Base-by-base conservation (phyloP, 1,140 invertebrate genomes). In the Campoletis sonorensis region DNA sequence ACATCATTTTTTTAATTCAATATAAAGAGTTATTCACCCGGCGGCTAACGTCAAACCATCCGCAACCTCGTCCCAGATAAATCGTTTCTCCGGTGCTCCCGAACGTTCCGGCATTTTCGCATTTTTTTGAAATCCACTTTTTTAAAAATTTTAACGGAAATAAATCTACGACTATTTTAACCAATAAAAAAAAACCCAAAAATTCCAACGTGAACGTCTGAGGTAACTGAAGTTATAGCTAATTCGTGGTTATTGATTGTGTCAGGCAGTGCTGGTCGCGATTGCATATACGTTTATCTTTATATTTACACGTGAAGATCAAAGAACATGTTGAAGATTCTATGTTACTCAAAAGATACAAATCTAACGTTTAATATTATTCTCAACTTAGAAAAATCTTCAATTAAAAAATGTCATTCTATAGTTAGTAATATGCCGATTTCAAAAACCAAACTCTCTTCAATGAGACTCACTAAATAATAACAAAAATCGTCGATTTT, bases 221-320 rank as follows among this genome's bases (percentile, higher is more conserved):
- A 30, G 73, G 54, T 68, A 68, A 21, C 77, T 84, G 82, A 84
- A 83, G 84, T 83, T 81, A 54, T 77, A 79, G 79, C 73, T 81
- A 61, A 81, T 79, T 79, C 79, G 51, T 68, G 81, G 2, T 77
- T 84, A 84, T 83, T 84, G 80, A 84, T 84, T 84, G 72, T 81
- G 40, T 51, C 77, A 84, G 68, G 70, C n/a, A 67, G 81, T 83
- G 67, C 61, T 64, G 61, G 61, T 64, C 75, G 78, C 68, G 73
- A 64, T 64, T 10, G 23, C 61, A 64, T 78, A 77, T 23, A 70
- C n/a, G n/a, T 70, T 15, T n/a, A n/a, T 16, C 15, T 15, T 51
- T 21, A 75, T 26, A 51, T 75, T 75, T 21, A 54, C 18, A n/a
- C 51, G 51, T 54, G 16, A n/a, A 54, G 15, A 54, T 4, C 4